Evolutionary conservation across 1,140 invertebrate species (phyloP).

Genomic region (Littorina saxatilis): DNA sequence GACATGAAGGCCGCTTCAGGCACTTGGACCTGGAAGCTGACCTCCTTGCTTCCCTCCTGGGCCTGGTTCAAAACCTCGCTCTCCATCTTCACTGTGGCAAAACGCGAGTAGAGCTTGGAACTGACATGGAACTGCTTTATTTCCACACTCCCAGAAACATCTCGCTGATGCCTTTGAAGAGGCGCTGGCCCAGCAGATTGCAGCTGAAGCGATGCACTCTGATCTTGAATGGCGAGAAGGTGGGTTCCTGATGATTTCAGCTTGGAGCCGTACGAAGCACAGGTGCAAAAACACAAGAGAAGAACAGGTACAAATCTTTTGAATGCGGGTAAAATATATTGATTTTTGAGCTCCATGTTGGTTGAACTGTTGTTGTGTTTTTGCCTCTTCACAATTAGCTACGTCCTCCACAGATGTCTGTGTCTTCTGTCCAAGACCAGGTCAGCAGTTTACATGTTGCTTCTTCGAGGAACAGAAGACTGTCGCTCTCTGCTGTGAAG

Average conservation of each 20-base stretch:
- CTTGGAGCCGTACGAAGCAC: not conserved
- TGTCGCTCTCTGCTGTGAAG: too few relatives aligned
- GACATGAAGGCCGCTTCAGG: conserved; percentile 60
- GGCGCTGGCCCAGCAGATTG: not conserved
- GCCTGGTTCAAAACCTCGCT: conserved; percentile 41
- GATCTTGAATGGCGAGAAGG: not conserved
- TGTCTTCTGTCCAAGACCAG: not conserved
- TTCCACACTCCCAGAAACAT: not conserved
- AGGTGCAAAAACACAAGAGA: not conserved
- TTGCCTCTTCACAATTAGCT: too few relatives aligned
- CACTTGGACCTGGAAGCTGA: conserved; percentile 52
- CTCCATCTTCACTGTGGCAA: conserved; percentile 45
- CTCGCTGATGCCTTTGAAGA: not conserved
- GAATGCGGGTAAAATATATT: not conserved
- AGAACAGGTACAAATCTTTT: not conserved
- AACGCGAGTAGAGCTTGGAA: too few relatives aligned
- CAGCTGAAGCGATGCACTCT: not conserved
- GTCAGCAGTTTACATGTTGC: not conserved
- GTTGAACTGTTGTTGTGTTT: too few relatives aligned
- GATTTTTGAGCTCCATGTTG: not conserved
- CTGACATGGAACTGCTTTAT: conserved; percentile 38
- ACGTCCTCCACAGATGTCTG: not conserved
- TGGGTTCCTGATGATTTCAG: not conserved
- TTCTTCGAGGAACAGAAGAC: too few relatives aligned
- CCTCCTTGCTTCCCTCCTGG: conserved; percentile 20